These are phyloP conservation scores for Gobius niger DNA, from an alignment of 2,113 vertebrate species.

Conservation along the genomic window DNA sequence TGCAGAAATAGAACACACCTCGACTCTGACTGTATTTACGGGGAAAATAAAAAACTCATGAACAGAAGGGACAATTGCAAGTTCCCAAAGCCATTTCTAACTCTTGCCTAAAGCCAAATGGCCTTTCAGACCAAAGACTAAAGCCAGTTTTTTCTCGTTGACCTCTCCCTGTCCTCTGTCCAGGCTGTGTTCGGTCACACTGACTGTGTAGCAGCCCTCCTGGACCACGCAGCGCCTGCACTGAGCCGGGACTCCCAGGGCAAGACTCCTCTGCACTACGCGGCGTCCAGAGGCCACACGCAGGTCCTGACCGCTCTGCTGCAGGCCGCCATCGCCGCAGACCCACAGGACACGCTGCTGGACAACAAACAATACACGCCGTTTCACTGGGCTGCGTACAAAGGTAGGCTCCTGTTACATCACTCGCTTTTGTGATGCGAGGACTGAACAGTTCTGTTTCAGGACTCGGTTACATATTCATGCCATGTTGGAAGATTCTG, in stretches of 20 bases:
- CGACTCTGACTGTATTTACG: no score
- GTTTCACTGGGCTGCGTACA: constrained; percentile 97
- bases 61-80: no score
- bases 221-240: constrained; percentile 91
- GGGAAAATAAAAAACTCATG: no score
- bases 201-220: constrained; percentile 88
- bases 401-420: constrained; percentile 75
- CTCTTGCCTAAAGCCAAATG: no score
- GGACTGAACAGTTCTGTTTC: no score
- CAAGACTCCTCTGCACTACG: constrained; percentile 91
- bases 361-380: constrained; percentile 94
- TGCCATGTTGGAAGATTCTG: no score
- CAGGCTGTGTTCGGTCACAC: constrained; percentile 91
- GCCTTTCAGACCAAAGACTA: no score
- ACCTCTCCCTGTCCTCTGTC: neutral
- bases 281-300: constrained; percentile 88
- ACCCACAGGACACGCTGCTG: constrained; percentile 88
- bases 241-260: constrained; percentile 92
- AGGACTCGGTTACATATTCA: no score
- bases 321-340: constrained; percentile 84
- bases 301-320: constrained; percentile 85
- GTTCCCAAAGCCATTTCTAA: no score
- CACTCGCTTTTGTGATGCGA: no score
- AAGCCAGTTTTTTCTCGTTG: no score
- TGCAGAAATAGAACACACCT: no score